Percentiles rank a stretch among this genome's conserved stretches.
These are phyloP conservation scores for Zaprionus camerounensis DNA, from an alignment of 1,140 invertebrate genomes.

Conservation along the genomic window DNA sequence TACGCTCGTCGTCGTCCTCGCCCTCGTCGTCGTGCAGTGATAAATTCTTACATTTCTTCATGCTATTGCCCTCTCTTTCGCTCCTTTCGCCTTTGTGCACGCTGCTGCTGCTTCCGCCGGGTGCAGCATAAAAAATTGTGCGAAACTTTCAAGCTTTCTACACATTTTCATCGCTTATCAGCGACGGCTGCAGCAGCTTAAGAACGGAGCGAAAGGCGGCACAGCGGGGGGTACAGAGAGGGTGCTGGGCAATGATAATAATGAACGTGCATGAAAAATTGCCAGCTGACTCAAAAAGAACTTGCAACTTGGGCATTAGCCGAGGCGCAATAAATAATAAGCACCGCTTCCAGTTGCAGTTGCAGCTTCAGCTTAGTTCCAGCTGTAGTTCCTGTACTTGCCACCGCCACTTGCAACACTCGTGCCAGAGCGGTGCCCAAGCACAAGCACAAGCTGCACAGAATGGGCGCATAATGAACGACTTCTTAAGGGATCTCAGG, in stretches of 20 bases:
- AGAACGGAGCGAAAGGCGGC: slow-evolving; percentile 10
- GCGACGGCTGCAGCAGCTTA: slow-evolving; percentile 71
- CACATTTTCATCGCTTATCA: slow-evolving; percentile 81
- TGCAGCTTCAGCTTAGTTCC: background rate
- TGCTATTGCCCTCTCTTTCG: slow-evolving; percentile 12
- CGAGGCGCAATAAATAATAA: slow-evolving; percentile 82
- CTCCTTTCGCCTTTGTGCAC: background rate
- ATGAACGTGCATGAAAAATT: slow-evolving; percentile 82
- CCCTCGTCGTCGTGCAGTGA: slow-evolving; percentile 57
- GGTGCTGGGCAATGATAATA: slow-evolving; percentile 67
- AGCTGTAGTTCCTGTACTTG: background rate
- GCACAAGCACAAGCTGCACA: slow-evolving; percentile 22
- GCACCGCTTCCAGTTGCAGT: slow-evolving; percentile 38
- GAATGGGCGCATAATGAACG: slow-evolving; percentile 78
- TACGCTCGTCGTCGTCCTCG: slow-evolving; percentile 23
- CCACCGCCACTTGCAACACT: background rate
- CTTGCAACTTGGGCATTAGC: slow-evolving; percentile 63
- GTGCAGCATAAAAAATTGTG: slow-evolving; percentile 76
- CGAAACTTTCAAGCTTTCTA: slow-evolving; percentile 80
- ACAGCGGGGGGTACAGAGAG: background rate
- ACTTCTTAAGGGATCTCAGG: slow-evolving; percentile 65
- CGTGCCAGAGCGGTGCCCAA: background rate
- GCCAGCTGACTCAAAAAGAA: slow-evolving; percentile 75
- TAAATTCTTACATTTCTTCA: slow-evolving; percentile 69
- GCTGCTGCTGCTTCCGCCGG: slow-evolving; percentile 27